Base-by-base conservation (phyloP, 1,140 invertebrate species). In the Ruditapes philippinarum region DNA sequence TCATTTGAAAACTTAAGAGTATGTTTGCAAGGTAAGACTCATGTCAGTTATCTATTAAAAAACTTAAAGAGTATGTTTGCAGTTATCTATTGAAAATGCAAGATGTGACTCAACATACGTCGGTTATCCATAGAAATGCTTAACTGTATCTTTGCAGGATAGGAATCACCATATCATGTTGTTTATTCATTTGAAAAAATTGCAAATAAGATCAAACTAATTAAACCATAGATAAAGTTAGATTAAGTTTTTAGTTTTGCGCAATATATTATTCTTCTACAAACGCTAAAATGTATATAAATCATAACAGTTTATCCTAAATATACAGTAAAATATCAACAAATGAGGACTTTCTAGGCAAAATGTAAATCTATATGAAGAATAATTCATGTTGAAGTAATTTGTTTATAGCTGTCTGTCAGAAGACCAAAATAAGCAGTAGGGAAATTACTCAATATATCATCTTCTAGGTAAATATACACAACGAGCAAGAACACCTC, bases 321-420 rank as follows among this genome's bases (percentile, higher is more conserved):
- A 70, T 70, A 38, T 70, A 25, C 65, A 70, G 36, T 19, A 70
- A 70, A 4, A 36, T 7, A 70, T 38, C 65, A 38, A 2, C 65
- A 40, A 38, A 40, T 33, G 22, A 17, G 22, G 36, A 1, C 65
- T 4, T 19, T 19, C 33, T 36, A 70, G 65, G 38, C 65, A 70
- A 70, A 70, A 40, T 70, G 65, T 14, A 38, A 9, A 38, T 70
- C 33, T 70, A 38, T 70, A 70, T 70, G 65, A 31, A 70, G 4
- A 70, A 70, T 38, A 70, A 70, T 38, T 38, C 65, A 40, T 38
- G 65, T 22, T 28, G 14, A 40, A 70, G 65, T 70, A 70, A 70
- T 70, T 38, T 70, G 33, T 70, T 70, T 70, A 40, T 22, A 40
- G 65, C 22, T 38, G 31, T 17, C 22, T 22, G 11, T 70, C 11